phyloP scores from a whole-genome alignment of 2,888 invertebrate genomes.

The Rhodophaea formosa region DNA sequence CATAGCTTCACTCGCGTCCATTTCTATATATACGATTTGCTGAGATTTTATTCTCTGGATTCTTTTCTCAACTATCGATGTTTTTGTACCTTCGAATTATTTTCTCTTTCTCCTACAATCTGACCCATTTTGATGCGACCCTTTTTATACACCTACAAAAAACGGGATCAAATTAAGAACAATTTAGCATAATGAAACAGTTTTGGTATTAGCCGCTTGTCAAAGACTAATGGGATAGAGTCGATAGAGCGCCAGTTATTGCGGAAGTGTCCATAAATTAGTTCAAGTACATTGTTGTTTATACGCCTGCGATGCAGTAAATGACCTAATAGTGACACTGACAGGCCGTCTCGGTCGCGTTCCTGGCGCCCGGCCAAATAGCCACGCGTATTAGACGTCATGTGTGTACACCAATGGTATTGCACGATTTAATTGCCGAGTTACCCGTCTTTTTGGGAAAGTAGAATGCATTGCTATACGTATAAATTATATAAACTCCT shows the following conservation, averaged over 20 bases:
- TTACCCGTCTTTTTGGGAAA: not conserved
- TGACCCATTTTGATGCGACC: too few relatives aligned
- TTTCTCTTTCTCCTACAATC: too few relatives aligned
- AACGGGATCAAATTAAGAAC: not conserved
- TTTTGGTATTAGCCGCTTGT: conserved; percentile 4
- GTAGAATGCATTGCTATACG: too few relatives aligned
- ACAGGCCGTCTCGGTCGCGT: conserved; percentile 49
- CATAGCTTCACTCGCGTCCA: too few relatives aligned
- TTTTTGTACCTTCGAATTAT: too few relatives aligned
- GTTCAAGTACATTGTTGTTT: conserved; percentile 42
- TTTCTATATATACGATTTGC: too few relatives aligned
- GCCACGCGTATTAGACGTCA: conserved; percentile 42
- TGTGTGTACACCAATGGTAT: not conserved
- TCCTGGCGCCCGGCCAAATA: conserved; percentile 56
- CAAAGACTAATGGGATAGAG: conserved; percentile 20
- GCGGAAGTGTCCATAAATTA: conserved; percentile 40
- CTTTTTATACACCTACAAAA: too few relatives aligned
- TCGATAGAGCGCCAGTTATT: conserved; percentile 24
- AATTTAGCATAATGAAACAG: conserved; percentile 6
- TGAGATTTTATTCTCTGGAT: too few relatives aligned
- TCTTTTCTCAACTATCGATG: too few relatives aligned
- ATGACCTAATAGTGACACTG: conserved; percentile 52
- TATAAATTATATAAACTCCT: too few relatives aligned
- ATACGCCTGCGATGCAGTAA: conserved; percentile 38
- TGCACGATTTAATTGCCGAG: not conserved